These are phyloP conservation scores for Cichlasoma orientale DNA, from an alignment of 2,797 vertebrate species.

Conservation along the genomic window DNA sequence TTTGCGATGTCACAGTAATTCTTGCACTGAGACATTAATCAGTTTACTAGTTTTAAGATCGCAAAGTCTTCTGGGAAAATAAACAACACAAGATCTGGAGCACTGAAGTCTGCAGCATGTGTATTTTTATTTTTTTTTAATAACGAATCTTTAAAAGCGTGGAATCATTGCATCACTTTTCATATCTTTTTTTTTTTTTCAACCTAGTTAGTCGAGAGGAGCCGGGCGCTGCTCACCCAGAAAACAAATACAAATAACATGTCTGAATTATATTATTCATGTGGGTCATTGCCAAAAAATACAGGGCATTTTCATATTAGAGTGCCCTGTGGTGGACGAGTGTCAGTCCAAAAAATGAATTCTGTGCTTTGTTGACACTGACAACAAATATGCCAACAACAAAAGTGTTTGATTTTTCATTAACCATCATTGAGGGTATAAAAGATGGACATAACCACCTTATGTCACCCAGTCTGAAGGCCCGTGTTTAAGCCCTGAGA, in stretches of 20 bases:
- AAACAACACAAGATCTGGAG: slow-evolving; percentile 6
- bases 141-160: neutral
- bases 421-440: neutral
- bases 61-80: slow-evolving; percentile 4
- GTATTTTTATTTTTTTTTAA: neutral
- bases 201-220: neutral
- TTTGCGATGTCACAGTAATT: slow-evolving; percentile 8
- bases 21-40: slow-evolving; percentile 4
- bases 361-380: neutral
- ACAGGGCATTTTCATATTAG: no score
- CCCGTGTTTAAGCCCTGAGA: no score
- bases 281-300: no score
- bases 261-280: no score
- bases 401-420: neutral
- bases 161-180: neutral
- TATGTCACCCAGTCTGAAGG: no score
- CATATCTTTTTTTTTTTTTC: neutral
- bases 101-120: neutral
- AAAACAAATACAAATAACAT: neutral
- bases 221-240: neutral
- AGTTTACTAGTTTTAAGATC: slow-evolving; percentile 6
- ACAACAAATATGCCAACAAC: neutral
- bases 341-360: neutral
- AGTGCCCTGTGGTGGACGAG: no score
- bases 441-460: neutral